phyloP scores from a whole-genome alignment of 2,113 vertebrate species.

The Ammospiza nelsoni region DNA sequence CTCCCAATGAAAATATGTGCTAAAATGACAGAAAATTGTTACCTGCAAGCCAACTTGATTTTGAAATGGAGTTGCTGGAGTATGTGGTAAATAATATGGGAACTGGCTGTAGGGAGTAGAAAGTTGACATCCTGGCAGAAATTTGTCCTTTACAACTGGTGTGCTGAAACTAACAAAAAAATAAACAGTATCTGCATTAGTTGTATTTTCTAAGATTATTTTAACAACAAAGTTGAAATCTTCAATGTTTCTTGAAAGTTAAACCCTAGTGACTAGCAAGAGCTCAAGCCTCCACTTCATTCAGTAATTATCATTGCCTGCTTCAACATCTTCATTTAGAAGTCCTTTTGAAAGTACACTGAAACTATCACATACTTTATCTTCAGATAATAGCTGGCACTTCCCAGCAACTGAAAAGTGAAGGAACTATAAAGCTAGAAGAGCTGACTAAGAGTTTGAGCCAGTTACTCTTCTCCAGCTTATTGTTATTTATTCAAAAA shows the following conservation, averaged over 20 bases:
- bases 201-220: neutral
- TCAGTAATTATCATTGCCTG: neutral
- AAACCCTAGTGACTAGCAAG: neutral
- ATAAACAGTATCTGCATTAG: neutral
- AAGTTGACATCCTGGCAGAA: conserved; percentile 63
- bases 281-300: neutral
- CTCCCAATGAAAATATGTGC: neutral
- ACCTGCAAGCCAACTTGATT: conserved; percentile 71
- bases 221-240: neutral
- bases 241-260: neutral
- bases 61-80: conserved; percentile 70
- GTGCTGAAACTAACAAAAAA: conserved; percentile 82
- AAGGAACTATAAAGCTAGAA: neutral
- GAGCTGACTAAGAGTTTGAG: neutral
- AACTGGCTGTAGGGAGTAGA: conserved; percentile 77
- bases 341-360: neutral
- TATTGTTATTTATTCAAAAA: neutral
- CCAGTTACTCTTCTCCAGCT: neutral
- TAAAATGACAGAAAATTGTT: neutral
- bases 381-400: neutral
- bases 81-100: conserved; percentile 59
- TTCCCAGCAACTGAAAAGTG: neutral
- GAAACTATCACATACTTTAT: neutral
- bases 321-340: neutral
- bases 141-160: conserved; percentile 80